phyloP scores from a whole-genome alignment of 2,888 invertebrate species.

The Lumbricus terrestris region DNA sequence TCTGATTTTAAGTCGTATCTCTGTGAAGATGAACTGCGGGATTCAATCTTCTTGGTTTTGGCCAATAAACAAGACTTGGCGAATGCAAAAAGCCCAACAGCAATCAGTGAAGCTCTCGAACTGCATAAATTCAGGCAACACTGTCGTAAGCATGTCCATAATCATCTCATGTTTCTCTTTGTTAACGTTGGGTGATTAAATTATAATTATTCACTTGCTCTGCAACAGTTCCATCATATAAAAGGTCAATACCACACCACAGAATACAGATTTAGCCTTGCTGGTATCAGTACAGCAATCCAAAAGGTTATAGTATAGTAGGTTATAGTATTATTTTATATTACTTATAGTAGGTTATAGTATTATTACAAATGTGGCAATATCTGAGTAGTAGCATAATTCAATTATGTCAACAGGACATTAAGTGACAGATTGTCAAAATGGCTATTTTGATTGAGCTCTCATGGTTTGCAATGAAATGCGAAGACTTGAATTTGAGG shows the following conservation, averaged over 20 bases:
- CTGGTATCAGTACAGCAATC: not conserved
- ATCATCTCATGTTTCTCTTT: not conserved
- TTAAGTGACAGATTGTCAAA: not conserved
- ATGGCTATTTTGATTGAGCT: not conserved
- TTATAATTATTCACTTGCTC: no score
- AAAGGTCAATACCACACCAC: no score
- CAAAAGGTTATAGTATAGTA: no score
- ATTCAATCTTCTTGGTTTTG: not conserved
- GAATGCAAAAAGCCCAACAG: slow-evolving; percentile 4
- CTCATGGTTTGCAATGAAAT: no score
- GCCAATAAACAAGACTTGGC: slow-evolving; percentile 10
- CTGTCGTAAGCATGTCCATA: not conserved
- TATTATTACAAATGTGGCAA: not conserved
- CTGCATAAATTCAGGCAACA: not conserved
- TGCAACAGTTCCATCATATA: not conserved
- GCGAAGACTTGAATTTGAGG: no score
- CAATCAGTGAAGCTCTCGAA: not conserved
- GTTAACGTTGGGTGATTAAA: not conserved
- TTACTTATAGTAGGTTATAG: no score
- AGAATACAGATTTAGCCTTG: not conserved
- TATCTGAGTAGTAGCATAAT: not conserved
- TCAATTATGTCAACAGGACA: not conserved
- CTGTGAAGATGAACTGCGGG: not conserved
- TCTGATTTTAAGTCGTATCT: not conserved
- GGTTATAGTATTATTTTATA: no score